Percentiles rank a stretch among this genome's conserved stretches.
Evolutionary conservation across 2,888 invertebrate species (phyloP).

Genomic region (Heliconius erato): DNA sequence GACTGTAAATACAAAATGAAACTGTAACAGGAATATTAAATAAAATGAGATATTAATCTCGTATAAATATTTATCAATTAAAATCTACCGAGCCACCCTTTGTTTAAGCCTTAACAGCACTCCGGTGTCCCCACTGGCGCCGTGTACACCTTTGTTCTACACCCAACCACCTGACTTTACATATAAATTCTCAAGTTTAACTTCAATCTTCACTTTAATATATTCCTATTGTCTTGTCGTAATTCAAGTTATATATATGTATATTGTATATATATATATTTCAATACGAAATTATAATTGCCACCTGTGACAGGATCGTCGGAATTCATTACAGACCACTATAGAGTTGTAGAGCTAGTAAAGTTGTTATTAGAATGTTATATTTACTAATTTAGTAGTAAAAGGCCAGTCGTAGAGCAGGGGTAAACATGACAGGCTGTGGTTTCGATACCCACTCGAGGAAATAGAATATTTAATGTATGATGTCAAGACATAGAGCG

Average conservation of each 20-base stretch:
- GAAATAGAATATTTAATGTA: no score
- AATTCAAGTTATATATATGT: neutral
- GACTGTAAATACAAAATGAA: neutral
- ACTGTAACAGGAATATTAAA: neutral
- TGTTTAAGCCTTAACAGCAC: neutral
- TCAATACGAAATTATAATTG: neutral
- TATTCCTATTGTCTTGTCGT: neutral
- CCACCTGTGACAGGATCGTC: neutral
- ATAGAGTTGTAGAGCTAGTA: no score
- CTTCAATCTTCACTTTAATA: constrained; percentile 1
- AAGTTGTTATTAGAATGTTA: no score
- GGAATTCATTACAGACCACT: neutral
- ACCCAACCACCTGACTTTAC: constrained; percentile 18
- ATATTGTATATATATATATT: neutral
- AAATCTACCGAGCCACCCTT: neutral
- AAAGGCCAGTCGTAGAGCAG: no score
- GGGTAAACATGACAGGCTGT: no score
- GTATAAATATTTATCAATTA: constrained; percentile 1
- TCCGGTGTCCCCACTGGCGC: neutral
- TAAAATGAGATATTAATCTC: neutral
- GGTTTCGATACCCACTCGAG: no score
- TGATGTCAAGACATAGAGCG: no score
- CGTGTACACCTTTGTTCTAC: neutral
- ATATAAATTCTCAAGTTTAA: constrained; percentile 11
- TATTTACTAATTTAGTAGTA: no score